Base-by-base conservation (phyloP, 64 coral and sea anemone species). In the Actinia equina region DNA sequence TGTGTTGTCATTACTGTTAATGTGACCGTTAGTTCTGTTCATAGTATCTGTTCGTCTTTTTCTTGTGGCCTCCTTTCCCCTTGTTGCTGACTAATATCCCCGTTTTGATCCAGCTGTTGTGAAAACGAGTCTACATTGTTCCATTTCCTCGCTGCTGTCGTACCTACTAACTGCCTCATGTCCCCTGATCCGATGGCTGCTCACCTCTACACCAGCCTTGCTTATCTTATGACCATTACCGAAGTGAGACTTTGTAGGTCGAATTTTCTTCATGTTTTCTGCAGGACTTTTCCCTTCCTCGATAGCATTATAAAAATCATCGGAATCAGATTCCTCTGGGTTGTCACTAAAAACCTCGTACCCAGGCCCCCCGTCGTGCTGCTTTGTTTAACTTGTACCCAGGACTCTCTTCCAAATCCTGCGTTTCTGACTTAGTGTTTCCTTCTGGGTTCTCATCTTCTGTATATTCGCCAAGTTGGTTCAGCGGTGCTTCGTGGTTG, bases 271-370 rank as follows among this genome's bases (percentile, higher is more conserved):
- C 62, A 79, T 84, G 51, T 90, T 88, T 37, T 80, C 43, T 22
- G 69, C 83, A 16, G 88, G 88, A 2, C 87, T 70, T 49, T 84
- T 83, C 30, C 88, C 91, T 85, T 84, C 64, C 20, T 87, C 60
- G 51, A 91, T 90, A 20, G 84, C 91, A 17, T 90, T 85, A 77
- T 97, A 93, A 84, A 97, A 91, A 13, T 88, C 91, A 86, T 97
- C 94, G 3, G 89, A 52, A 69, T 88, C 92, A 18, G 52, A 13
- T 43, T 85, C 83, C 2, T 81, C 78, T 11, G 83, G 83, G 17
- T 85, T 85, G 59, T 85, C 83, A 13, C 43, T 58, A 63, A 60
- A 85, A 22, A 85, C 55, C 55, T 85, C 83, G 52, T 60, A 60
- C 56, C 83, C 83, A 57, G 83, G 83, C 5, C 16, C 86, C 60